Base-by-base conservation (phyloP, 2,113 vertebrate genomes). In the Arenaria interpres region DNA sequence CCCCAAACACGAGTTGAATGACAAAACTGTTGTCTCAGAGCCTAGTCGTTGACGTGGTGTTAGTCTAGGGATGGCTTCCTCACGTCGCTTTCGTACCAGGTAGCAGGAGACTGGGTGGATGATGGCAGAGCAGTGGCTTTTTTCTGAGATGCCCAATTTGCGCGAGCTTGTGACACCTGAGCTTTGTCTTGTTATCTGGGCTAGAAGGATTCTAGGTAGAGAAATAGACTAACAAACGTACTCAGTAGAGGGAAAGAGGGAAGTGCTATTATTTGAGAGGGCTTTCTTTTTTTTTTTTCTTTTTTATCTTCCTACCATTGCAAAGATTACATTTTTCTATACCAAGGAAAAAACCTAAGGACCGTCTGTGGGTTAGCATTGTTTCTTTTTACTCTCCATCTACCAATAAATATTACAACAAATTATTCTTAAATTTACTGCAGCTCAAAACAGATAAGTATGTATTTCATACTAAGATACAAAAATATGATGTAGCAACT, bases 251-350 rank as follows among this genome's bases (percentile, higher is more conserved):
- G 51, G 14, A 63, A 93, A 78, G 19, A 72, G 18, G n/a, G 16
- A 89, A 87, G 53, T 78, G 13, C 12, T 72, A 5, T 64, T n/a
- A 11, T 37, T 17, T 59, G 35, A 50, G 41, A 59, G 6, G 9
- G 2, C 5, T 74, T 12, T 18, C 1, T 2, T 28, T 43, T n/a
- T 22, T 32, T 39, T 39, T 63, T 39, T 39, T 63, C 12, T 60
- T 21, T 51, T 21, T 46, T 6, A 16, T 13, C 4, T 5, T 5
- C 30, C 13, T 14, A 4, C 9, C 0, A 0, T 68, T 50, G 14
- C 37, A 56, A 80, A 43, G 5, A 48, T 48, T 24, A 8, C 4
- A 7, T 89, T 86, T 86, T 83, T 60, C 23, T 79, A 4, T n/a
- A 27, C 10, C 3, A 28, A 81, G 9, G 17, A 59, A 37, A 21